Evolutionary conservation across 2,797 vertebrate species (phyloP).

Genomic region (Sylvilagus floridanus): DNA sequence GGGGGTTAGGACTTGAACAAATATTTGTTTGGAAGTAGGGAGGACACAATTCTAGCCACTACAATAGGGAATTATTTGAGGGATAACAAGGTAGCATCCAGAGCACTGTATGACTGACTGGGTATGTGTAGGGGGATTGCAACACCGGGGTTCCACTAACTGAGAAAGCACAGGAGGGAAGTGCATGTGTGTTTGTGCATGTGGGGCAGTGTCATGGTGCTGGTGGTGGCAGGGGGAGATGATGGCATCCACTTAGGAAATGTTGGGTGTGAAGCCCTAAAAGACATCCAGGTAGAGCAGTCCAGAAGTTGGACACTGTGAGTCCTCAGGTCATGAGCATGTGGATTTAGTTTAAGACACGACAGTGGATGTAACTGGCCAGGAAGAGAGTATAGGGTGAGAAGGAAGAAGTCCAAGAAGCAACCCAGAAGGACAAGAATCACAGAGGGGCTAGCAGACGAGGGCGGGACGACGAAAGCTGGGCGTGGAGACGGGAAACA

Average conservation of each 20-base stretch:
- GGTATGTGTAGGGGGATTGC: neutral
- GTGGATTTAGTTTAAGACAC: neutral
- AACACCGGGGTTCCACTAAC: neutral
- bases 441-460: neutral
- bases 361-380: neutral
- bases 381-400: neutral
- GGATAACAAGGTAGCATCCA: neutral
- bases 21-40: neutral
- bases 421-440: neutral
- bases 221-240: neutral
- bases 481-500: neutral
- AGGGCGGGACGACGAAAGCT: neutral
- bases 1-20: neutral
- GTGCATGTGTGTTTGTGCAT: neutral
- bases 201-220: neutral
- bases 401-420: neutral
- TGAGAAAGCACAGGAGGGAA: neutral
- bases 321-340: neutral
- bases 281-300: neutral
- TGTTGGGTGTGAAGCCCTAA: neutral
- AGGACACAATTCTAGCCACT: neutral
- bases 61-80: neutral
- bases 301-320: too few relatives aligned
- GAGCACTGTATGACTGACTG: neutral
- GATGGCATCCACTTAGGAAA: neutral